These are phyloP conservation scores for Danaus chrysippus DNA, from an alignment of 2,888 invertebrate genomes.

Conservation along the genomic window DNA sequence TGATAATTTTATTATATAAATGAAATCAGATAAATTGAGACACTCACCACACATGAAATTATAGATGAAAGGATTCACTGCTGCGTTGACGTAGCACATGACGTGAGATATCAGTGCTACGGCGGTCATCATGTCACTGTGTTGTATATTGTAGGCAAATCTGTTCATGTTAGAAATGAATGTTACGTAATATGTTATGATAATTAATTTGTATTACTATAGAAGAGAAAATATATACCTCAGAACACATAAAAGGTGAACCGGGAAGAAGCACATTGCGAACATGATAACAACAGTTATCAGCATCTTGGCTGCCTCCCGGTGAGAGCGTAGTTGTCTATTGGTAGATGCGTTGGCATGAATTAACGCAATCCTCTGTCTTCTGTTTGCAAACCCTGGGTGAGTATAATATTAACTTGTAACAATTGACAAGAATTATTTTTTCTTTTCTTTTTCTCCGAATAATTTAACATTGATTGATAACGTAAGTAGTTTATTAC, in stretches of 20 bases:
- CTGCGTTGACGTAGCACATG: constrained; percentile 95
- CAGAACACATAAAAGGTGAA: constrained; percentile 89
- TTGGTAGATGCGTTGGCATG: constrained; percentile 85
- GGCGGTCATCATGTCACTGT: constrained; percentile 82
- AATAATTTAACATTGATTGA: too few species aligned
- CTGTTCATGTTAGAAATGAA: constrained; percentile 61
- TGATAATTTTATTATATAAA: too few species aligned
- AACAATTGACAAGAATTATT: too few species aligned
- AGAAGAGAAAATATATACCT: too few species aligned
- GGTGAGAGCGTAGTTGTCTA: constrained; percentile 86
- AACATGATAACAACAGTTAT: constrained; percentile 95
- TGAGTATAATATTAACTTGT: constrained; percentile 7
- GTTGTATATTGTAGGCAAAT: constrained; percentile 80
- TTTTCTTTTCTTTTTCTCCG: too few species aligned
- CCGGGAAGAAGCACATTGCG: constrained; percentile 94
- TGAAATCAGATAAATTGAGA: constrained; percentile 7
- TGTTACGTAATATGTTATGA: too few species aligned
- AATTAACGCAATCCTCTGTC: constrained; percentile 77
- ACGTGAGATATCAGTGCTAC: constrained; percentile 89
- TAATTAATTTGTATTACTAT: too few species aligned
- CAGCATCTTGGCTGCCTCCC: constrained; percentile 95
- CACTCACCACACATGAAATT: constrained; percentile 97
- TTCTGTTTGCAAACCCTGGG: constrained; percentile 69
- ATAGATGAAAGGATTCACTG: constrained; percentile 96
- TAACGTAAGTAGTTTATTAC: too few species aligned